Evolutionary conservation across 92 coral and sea anemone genomes (phyloP).

Genomic region (Phenganax marumi): DNA sequence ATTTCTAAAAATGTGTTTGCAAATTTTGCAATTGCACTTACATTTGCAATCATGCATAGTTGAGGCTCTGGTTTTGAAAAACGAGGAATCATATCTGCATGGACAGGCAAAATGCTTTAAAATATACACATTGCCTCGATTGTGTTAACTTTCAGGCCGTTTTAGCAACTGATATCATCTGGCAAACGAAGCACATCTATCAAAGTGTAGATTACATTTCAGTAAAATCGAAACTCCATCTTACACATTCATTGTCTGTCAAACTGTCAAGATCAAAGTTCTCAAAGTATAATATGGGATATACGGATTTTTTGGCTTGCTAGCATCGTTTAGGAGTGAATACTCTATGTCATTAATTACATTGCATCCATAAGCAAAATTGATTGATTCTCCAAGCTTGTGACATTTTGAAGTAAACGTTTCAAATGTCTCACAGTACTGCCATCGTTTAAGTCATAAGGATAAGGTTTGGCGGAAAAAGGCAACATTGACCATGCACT

Average conservation of each 20-base stretch:
- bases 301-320: conserved; percentile 51
- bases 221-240: conserved; percentile 48
- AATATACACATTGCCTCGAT: conserved; percentile 43
- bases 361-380: conserved; percentile 33
- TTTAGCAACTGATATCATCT: conserved; percentile 46
- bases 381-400: conserved; percentile 33
- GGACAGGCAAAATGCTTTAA: conserved; percentile 46
- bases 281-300: conserved; percentile 43
- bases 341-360: conserved; percentile 38
- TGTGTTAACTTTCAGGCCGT: conserved; percentile 48
- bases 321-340: conserved; percentile 42
- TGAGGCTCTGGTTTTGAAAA: too few relatives aligned
- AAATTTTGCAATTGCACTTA: too few relatives aligned
- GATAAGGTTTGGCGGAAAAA: conserved; percentile 4
- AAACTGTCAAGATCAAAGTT: conserved; percentile 54
- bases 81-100: conserved; percentile 45
- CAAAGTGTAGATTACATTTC: conserved; percentile 47
- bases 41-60: too few relatives aligned
- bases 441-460: background rate
- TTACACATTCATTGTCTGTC: conserved; percentile 50
- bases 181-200: conserved; percentile 47
- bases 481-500: conserved; percentile 38
- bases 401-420: conserved; percentile 12
- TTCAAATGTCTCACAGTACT: background rate
- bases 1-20: too few relatives aligned